These are phyloP conservation scores for Amphipyra tragopoginis DNA, from an alignment of 2,888 invertebrate genomes.

Conservation along the genomic window DNA sequence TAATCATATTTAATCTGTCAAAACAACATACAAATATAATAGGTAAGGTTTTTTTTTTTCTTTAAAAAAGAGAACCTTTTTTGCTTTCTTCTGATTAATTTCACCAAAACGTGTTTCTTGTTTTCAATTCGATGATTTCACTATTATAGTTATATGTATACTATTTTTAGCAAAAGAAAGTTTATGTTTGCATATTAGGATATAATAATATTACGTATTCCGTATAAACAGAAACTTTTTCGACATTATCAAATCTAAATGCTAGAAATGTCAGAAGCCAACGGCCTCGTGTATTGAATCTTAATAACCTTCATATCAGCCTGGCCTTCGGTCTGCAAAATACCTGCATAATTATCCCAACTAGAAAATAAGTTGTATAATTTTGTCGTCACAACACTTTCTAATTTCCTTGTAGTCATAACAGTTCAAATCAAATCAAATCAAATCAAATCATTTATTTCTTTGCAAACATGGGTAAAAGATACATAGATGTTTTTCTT, in stretches of 20 bases:
- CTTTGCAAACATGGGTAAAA: no score
- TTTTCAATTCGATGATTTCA: no score
- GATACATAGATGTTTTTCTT: no score
- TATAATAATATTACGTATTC: conserved; percentile 6
- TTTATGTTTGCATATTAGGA: conserved; percentile 7
- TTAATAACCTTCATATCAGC: conserved; percentile 19
- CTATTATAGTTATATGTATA: no score
- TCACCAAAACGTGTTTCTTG: background rate
- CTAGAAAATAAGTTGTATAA: no score
- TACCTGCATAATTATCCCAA: no score
- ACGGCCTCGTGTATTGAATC: conserved; percentile 31
- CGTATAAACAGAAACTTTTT: conserved; percentile 27
- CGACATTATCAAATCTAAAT: conserved; percentile 15
- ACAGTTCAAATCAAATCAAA: no score
- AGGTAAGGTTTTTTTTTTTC: no score
- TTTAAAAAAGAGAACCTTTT: background rate
- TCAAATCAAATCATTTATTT: no score
- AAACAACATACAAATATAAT: background rate
- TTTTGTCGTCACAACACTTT: no score
- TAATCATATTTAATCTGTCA: background rate
- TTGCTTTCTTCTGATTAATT: background rate
- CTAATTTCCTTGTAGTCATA: no score
- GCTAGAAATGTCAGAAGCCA: conserved; percentile 33
- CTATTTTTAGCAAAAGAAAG: conserved; percentile 17
- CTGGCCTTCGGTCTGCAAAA: conserved; percentile 18